Base-by-base conservation (phyloP, 1,140 invertebrate genomes). In the Acromyrmex echinatior region DNA sequence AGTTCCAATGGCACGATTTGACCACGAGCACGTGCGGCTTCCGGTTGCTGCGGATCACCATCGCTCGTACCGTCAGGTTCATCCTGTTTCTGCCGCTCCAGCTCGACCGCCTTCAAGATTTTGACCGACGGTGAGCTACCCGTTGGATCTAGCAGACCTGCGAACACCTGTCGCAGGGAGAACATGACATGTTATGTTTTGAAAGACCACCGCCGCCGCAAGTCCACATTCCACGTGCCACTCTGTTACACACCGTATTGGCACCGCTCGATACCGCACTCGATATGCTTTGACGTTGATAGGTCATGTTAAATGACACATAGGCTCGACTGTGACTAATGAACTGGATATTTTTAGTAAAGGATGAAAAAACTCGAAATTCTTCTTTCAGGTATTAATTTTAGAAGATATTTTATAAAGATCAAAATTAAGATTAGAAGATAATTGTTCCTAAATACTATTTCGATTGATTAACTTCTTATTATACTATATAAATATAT, bases 1-100 rank as follows among this genome's bases (percentile, higher is more conserved):
- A 98, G 92, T 60, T 97, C 97, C 87, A 98, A 94, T 4, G 97
- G 97, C 62, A 97, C 96, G 60, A 98, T 96, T 91, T 95, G 94
- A n/a, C 96, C 96, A 58, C 96, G 94, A 62, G 95, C 95, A 87
- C 94, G 95, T 12, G 94, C 92, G 35, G 63, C 68, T 93, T 39
- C 92, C 68, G 62, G 62, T 73, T 71, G 82, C 88, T 66, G 87
- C 65, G 18, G 70, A 66, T 65, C 77, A 7, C 66, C 76, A 1
- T 78, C 76, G n/a, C 6, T 4, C 21, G 70, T 25, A 31, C 39
- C 35, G n/a, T 2, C 31, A 4, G 80, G n/a, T 35, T 96, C 96
- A 76, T 92, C 94, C 86, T 94, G 94, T 25, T 93, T 95, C 90
- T 96, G 94, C 7, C 95, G 91, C 39, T 96, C 90, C 88, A 95